A percentile compares a stretch with the other conserved stretches of the same genome.
Conservation (phyloP, 2,888 invertebrate genomes). For the Ophonus ardosiacus region DNA sequence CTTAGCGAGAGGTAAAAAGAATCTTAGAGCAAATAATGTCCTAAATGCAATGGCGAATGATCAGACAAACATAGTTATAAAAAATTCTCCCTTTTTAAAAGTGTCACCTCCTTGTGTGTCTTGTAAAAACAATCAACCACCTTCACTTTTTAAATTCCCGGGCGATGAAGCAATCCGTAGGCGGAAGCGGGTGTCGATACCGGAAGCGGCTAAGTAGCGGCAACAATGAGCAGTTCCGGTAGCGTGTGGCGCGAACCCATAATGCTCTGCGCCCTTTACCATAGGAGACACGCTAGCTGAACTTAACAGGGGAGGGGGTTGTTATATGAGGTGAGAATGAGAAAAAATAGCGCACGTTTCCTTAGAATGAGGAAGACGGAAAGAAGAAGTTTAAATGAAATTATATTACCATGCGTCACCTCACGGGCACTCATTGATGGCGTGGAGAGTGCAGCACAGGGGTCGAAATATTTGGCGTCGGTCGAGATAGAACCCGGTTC, state of each 20-base stretch:
- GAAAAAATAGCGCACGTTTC: neutral
- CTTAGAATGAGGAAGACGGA: neutral
- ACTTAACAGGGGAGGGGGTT: neutral
- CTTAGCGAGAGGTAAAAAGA: no score
- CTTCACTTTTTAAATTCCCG: slow-evolving; percentile 9
- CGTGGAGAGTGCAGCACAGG: no score
- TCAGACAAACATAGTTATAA: no score
- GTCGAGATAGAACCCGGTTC: no score
- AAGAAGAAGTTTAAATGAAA: neutral
- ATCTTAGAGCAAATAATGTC: no score
- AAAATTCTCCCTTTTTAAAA: neutral
- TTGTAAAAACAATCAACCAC: neutral
- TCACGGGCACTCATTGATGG: no score
- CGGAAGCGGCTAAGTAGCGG: slow-evolving; percentile 76
- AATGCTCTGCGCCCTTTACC: slow-evolving; percentile 53
- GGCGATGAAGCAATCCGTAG: slow-evolving; percentile 56
- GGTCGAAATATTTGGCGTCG: no score
- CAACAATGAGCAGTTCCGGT: slow-evolving; percentile 76
- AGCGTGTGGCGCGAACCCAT: slow-evolving; percentile 70
- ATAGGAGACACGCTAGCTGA: slow-evolving; percentile 53
- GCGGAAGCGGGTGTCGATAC: slow-evolving; percentile 74
- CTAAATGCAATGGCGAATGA: no score
- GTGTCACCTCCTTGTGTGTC: no score
- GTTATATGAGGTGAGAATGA: neutral
- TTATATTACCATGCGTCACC: no score